phyloP scores from a whole-genome alignment of 2,113 vertebrate genomes.

The Phrynocephalus versicolor region DNA sequence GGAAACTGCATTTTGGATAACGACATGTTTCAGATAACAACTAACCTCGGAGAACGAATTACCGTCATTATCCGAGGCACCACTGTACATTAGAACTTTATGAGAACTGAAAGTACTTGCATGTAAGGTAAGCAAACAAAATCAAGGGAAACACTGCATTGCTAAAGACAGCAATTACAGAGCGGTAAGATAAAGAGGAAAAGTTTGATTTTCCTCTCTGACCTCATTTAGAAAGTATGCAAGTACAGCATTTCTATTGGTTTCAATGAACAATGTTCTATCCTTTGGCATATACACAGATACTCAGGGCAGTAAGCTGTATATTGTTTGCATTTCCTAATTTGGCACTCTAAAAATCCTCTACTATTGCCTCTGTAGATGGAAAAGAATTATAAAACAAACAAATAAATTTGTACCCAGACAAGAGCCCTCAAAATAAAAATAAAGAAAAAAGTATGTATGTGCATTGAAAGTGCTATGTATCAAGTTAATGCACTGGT shows the following conservation, averaged over 20 bases:
- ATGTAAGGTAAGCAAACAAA: background rate
- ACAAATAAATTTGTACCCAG: background rate
- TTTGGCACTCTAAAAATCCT: background rate
- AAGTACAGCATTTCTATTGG: conserved; percentile 5
- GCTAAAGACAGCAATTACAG: background rate
- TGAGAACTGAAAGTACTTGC: background rate
- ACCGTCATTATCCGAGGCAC: too few relatives aligned
- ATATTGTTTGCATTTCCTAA: conserved; percentile 12
- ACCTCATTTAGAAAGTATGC: conserved; percentile 17
- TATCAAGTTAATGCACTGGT: background rate
- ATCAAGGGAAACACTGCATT: background rate
- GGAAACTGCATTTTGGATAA: too few relatives aligned
- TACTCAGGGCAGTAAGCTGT: background rate
- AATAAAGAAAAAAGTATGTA: background rate
- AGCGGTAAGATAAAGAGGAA: background rate
- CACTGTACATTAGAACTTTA: too few relatives aligned
- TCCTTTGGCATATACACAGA: background rate
- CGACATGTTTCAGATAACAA: too few relatives aligned
- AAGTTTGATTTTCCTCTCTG: background rate
- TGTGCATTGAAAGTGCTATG: background rate
- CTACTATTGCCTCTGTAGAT: background rate
- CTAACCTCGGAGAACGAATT: too few relatives aligned
- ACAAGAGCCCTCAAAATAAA: background rate
- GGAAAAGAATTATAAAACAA: conserved; percentile 4
- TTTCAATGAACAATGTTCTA: background rate